phyloP scores from a whole-genome alignment of 2,797 vertebrate genomes.

The Phrynocephalus vlangalii region DNA sequence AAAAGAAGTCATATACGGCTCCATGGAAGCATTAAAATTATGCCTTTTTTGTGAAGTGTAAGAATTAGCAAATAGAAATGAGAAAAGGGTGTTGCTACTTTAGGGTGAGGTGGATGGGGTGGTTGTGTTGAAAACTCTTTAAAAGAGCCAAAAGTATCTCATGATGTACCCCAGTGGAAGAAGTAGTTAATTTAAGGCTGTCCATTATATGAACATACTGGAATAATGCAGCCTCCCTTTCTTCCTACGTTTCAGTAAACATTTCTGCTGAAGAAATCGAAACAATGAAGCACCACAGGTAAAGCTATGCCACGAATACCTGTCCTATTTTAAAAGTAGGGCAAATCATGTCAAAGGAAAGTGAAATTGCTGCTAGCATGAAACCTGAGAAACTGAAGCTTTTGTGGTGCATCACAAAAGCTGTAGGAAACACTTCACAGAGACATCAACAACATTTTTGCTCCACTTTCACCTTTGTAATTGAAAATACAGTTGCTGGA shows the following conservation, averaged over 20 bases:
- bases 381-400: slow-evolving; percentile 17
- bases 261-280: slow-evolving; percentile 28
- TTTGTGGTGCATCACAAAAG: background rate
- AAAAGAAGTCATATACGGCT: too few species aligned
- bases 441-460: background rate
- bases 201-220: background rate
- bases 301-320: slow-evolving; percentile 48
- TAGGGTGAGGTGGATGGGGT: too few species aligned
- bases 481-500: background rate
- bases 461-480: background rate
- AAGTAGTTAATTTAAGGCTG: background rate
- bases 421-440: slow-evolving; percentile 2
- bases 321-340: slow-evolving; percentile 72
- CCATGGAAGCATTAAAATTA: background rate
- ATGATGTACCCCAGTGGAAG: background rate
- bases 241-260: slow-evolving; percentile 36
- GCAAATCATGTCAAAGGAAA: slow-evolving; percentile 36
- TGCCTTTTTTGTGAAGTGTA: background rate
- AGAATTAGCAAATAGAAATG: background rate
- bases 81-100: background rate
- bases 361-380: slow-evolving; percentile 20
- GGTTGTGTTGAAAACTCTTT: background rate
- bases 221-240: slow-evolving; percentile 27
- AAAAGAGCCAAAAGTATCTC: background rate
- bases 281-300: slow-evolving; percentile 48